Percentiles rank a stretch among this genome's conserved stretches.
Evolutionary conservation across 1,140 invertebrate genomes (phyloP).

Genomic region (Caenorhabditis briggsae): DNA sequence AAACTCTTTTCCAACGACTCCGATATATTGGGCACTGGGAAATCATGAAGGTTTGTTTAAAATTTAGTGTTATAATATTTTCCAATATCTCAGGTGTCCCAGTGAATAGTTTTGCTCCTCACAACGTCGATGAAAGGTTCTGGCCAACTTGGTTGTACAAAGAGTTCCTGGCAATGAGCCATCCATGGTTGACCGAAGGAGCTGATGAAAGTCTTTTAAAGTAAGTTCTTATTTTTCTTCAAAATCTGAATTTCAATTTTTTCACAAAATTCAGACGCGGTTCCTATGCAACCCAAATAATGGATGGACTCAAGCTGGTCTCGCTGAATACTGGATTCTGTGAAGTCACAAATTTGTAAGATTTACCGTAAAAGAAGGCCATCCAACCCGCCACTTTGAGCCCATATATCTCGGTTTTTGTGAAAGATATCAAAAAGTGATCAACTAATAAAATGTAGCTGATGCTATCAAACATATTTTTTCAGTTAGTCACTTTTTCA

Average conservation of each 20-base stretch:
- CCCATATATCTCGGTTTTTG: no score
- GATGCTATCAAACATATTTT: no score
- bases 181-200: conserved; percentile 68
- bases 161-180: conserved; percentile 67
- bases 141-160: conserved; percentile 75
- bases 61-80: background rate
- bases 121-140: conserved; percentile 72
- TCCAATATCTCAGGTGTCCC: conserved; percentile 10
- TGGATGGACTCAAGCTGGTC: conserved; percentile 70
- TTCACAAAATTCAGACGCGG: conserved; percentile 70
- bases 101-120: conserved; percentile 74
- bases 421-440: no score
- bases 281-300: conserved; percentile 70
- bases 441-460: no score
- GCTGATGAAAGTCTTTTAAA: conserved; percentile 65
- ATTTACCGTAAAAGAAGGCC: no score
- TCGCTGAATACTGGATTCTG: conserved; percentile 76
- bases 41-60: conserved; percentile 74
- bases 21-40: conserved; percentile 76
- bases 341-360: conserved; percentile 76
- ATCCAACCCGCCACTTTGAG: no score
- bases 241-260: background rate
- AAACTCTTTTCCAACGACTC: conserved; percentile 71
- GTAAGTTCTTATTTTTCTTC: conserved; percentile 65
- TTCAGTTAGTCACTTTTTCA: no score